Evolutionary conservation across 2,113 vertebrate genomes (phyloP).

Genomic region (Sakesphorus luctuosus): DNA sequence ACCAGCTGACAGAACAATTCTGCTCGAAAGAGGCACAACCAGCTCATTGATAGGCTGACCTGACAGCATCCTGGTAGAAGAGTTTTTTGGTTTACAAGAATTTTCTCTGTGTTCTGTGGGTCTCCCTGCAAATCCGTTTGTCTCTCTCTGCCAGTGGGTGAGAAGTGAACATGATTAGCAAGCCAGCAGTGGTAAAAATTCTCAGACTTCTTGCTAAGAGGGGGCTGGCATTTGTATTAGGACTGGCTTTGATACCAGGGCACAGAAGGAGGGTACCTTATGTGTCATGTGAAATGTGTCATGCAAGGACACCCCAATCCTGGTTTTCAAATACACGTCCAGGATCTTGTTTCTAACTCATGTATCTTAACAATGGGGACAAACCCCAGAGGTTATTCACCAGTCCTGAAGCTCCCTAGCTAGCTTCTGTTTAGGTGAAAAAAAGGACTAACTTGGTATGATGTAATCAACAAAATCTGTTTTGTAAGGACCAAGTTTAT

Average conservation of each 20-base stretch:
- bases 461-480: neutral
- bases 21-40: neutral
- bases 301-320: neutral
- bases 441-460: neutral
- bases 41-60: neutral
- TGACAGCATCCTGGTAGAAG: neutral
- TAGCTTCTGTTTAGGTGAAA: neutral
- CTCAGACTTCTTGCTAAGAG: neutral
- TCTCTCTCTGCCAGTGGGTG: neutral
- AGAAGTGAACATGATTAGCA: neutral
- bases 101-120: neutral
- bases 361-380: neutral
- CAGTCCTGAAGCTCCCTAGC: neutral
- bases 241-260: neutral
- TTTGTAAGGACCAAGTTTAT: neutral
- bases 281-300: neutral
- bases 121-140: neutral
- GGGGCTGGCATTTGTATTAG: neutral
- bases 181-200: neutral
- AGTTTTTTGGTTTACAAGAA: neutral
- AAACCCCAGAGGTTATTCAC: neutral
- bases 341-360: neutral
- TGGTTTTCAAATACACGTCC: neutral
- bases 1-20: neutral
- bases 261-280: neutral